These are phyloP conservation scores for Phycodurus eques DNA, from an alignment of 2,113 vertebrate genomes.

Conservation along the genomic window DNA sequence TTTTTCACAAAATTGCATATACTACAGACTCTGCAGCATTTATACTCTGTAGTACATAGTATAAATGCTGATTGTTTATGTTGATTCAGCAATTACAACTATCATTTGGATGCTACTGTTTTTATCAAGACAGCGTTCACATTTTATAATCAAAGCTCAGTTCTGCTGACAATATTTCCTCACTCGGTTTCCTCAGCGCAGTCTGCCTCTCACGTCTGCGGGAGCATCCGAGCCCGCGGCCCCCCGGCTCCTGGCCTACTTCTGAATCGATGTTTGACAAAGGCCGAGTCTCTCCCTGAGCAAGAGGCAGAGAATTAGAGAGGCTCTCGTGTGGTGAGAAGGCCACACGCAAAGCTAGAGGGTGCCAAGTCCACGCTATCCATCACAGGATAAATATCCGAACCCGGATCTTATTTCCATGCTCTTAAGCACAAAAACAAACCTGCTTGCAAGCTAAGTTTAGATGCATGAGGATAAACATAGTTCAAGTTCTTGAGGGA, in stretches of 20 bases:
- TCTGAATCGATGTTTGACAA: slow-evolving; percentile 72
- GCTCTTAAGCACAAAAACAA: slow-evolving; percentile 59
- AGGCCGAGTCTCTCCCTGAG: slow-evolving; percentile 57
- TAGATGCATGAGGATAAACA: slow-evolving; percentile 35
- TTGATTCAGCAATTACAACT: slow-evolving; percentile 34
- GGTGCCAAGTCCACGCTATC: slow-evolving; percentile 37
- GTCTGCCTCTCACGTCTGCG: slow-evolving; percentile 43
- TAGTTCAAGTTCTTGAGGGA: slow-evolving; percentile 17
- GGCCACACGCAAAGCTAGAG: slow-evolving; percentile 57
- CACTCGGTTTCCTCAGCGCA: slow-evolving; percentile 28
- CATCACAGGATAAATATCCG: slow-evolving; percentile 40
- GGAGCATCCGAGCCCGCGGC: slow-evolving; percentile 41
- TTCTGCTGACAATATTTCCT: slow-evolving; percentile 56
- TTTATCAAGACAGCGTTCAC: slow-evolving; percentile 39
- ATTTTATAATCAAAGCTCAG: slow-evolving; percentile 42
- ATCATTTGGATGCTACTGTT: slow-evolving; percentile 24
- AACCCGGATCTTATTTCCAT: slow-evolving; percentile 47
- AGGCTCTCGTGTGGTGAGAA: slow-evolving; percentile 42
- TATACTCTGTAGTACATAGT: slow-evolving; percentile 8
- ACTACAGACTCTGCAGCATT: neutral
- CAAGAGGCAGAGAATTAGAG: slow-evolving; percentile 49
- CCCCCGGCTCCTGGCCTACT: slow-evolving; percentile 69
- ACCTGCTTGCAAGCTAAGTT: slow-evolving; percentile 39
- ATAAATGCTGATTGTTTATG: slow-evolving; percentile 29
- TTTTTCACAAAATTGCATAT: slow-evolving; percentile 58